Evolutionary conservation across 2,888 invertebrate genomes (phyloP).

Genomic region (Nomada lathburiana): DNA sequence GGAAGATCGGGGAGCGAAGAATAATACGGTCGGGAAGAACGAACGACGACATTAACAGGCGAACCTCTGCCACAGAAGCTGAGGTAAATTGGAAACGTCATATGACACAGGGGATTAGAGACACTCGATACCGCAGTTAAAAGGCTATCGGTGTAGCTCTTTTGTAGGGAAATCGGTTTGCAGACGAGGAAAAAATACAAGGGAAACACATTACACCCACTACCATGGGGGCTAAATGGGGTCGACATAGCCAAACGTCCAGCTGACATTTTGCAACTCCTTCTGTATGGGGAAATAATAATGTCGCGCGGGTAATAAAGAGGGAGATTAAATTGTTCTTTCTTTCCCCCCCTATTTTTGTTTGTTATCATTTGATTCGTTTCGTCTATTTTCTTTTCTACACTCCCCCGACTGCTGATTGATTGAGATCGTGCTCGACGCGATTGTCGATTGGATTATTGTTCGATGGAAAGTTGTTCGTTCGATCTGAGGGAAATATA

Average conservation of each 20-base stretch:
- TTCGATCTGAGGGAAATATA: too few species aligned
- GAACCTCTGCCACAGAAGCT: not conserved
- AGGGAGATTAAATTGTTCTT: not conserved
- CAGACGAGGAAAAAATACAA: slow-evolving; percentile 33
- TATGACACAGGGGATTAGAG: slow-evolving; percentile 22
- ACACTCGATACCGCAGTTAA: slow-evolving; percentile 28
- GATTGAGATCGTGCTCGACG: too few species aligned
- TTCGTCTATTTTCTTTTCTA: too few species aligned
- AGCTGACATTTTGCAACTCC: not conserved
- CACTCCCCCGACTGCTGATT: too few species aligned
- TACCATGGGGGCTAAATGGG: not conserved
- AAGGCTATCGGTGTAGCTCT: slow-evolving; percentile 37
- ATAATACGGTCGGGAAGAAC: not conserved
- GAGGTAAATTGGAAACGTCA: slow-evolving; percentile 10
- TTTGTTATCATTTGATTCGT: too few species aligned
- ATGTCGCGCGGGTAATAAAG: not conserved
- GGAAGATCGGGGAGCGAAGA: too few species aligned
- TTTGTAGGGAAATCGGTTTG: slow-evolving; percentile 33
- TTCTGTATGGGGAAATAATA: not conserved
- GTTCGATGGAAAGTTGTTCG: too few species aligned
- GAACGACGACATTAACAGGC: not conserved
- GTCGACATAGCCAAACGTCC: not conserved
- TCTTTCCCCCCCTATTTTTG: not conserved
- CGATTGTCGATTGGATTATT: too few species aligned
- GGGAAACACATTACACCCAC: slow-evolving; percentile 54